These are phyloP conservation scores for Patiria miniata DNA, from an alignment of 35 echinoderm and acorn worm genomes.

Conservation along the genomic window DNA sequence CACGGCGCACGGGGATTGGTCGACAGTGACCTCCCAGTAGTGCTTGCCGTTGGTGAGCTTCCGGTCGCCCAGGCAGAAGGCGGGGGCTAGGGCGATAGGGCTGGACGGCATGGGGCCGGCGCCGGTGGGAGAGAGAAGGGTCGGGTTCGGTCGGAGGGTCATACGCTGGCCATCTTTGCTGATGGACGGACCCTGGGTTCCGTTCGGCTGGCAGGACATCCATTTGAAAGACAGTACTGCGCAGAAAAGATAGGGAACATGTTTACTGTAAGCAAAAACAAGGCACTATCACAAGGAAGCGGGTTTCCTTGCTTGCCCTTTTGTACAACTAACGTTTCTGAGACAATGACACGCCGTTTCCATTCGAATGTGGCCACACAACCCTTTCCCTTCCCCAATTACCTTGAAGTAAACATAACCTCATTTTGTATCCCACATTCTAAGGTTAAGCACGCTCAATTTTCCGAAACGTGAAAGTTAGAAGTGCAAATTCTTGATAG, in stretches of 20 bases:
- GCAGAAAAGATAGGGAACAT: conserved; percentile 13
- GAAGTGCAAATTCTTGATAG: too few relatives aligned
- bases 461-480: too few relatives aligned
- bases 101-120: conserved; percentile 57
- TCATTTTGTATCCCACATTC: too few relatives aligned
- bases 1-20: conserved; percentile 55
- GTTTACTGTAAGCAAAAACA: too few relatives aligned
- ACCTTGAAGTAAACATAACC: too few relatives aligned
- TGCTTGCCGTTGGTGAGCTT: conserved; percentile 65
- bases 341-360: neutral
- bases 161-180: conserved; percentile 64
- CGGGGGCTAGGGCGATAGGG: conserved; percentile 62
- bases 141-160: conserved; percentile 13
- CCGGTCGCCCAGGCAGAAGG: conserved; percentile 74
- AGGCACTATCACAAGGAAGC: too few relatives aligned
- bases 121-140: conserved; percentile 23
- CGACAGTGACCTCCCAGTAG: conserved; percentile 85
- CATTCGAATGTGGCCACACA: too few relatives aligned
- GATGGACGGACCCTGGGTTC: conserved; percentile 51
- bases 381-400: too few relatives aligned
- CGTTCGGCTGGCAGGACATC: conserved; percentile 53
- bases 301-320: too few relatives aligned
- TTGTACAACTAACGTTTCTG: neutral
- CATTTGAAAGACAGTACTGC: conserved; percentile 70
- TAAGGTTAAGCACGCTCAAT: too few relatives aligned